Conservation (phyloP, 2,113 vertebrate species). For the Ageneiosus marmoratus region DNA sequence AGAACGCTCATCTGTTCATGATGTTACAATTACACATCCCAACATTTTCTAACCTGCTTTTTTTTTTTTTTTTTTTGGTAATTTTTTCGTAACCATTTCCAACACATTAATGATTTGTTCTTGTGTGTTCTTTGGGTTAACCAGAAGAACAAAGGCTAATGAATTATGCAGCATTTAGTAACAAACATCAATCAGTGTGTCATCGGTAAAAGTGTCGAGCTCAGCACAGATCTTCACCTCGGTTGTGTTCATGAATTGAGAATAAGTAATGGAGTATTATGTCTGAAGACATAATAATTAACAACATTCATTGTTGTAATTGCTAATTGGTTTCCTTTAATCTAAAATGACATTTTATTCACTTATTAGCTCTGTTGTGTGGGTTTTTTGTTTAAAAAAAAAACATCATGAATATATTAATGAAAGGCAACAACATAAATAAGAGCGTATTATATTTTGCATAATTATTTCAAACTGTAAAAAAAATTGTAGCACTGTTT, state of each 20-base stretch:
- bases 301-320: neutral
- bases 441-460: neutral
- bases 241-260: slow-evolving; percentile 12
- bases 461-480: neutral
- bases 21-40: slow-evolving; percentile 19
- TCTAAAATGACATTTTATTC: neutral
- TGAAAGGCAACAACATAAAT: neutral
- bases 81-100: slow-evolving; percentile 24
- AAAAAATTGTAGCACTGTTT: neutral
- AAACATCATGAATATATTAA: neutral
- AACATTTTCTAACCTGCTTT: slow-evolving; percentile 16
- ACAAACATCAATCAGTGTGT: slow-evolving; percentile 31
- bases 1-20: slow-evolving; percentile 5
- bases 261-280: neutral
- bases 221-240: neutral
- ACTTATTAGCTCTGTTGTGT: neutral
- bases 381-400: neutral
- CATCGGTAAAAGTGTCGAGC: neutral
- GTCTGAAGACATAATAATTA: neutral
- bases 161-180: slow-evolving; percentile 35
- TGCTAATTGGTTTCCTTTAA: too few species aligned
- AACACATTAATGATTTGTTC: slow-evolving; percentile 33
- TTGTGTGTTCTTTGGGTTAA: slow-evolving; percentile 29
- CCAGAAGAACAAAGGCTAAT: slow-evolving; percentile 28
- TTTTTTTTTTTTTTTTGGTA: neutral